Conservation (phyloP, 2,888 invertebrate genomes). For the Petrolisthes manimaculis region DNA sequence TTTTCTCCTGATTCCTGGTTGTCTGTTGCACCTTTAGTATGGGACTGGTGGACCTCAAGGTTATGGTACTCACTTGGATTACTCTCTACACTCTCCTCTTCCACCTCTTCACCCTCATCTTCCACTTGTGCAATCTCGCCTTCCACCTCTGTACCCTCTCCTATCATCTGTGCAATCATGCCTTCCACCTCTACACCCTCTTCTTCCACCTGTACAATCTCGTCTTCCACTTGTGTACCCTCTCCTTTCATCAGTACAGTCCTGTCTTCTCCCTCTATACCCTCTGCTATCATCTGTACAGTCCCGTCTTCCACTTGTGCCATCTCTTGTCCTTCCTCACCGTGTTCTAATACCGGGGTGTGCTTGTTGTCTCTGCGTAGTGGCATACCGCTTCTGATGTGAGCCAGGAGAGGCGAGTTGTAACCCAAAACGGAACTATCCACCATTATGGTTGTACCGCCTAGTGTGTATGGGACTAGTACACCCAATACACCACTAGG, state of each 20-base stretch:
- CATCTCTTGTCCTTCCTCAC: not conserved
- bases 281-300: not conserved
- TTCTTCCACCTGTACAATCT: not conserved
- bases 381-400: constrained; percentile 39
- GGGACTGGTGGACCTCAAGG: too few species aligned
- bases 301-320: not conserved
- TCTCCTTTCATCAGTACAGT: not conserved
- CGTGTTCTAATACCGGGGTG: not conserved
- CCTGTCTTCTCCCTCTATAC: not conserved
- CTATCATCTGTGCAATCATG: not conserved
- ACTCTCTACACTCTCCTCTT: not conserved
- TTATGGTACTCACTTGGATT: too few species aligned
- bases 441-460: constrained; percentile 56
- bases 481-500: not conserved
- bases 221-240: not conserved
- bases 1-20: too few species aligned
- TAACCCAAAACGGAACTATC: constrained; percentile 36
- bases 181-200: too few species aligned
- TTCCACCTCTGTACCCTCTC: not conserved
- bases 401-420: constrained; percentile 43
- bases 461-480: constrained; percentile 57
- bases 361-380: not conserved
- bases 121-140: not conserved
- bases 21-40: too few species aligned
- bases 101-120: too few species aligned